Evolutionary conservation across 2,113 vertebrate genomes (phyloP).

Genomic region (Nipponia nippon): DNA sequence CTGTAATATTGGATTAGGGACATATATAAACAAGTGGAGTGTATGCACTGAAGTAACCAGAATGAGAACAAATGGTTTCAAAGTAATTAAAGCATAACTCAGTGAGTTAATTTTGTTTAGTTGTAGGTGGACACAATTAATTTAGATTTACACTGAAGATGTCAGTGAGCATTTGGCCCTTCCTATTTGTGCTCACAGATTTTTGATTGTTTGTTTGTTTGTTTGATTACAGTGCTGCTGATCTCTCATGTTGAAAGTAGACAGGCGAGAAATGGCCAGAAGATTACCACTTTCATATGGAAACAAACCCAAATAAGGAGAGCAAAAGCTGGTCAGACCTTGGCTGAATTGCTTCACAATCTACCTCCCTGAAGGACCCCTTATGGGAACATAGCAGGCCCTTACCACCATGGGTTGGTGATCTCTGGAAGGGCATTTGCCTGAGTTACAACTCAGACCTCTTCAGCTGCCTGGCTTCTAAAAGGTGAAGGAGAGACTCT

Average conservation of each 20-base stretch:
- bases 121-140: background rate
- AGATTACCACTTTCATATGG: background rate
- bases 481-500: background rate
- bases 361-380: background rate
- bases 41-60: background rate
- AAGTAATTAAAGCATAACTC: background rate
- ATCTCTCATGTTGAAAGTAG: background rate
- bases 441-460: background rate
- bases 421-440: background rate
- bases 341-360: background rate
- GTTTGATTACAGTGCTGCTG: background rate
- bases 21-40: background rate
- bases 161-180: background rate
- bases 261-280: background rate
- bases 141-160: background rate
- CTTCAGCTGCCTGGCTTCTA: background rate
- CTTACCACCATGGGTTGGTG: background rate
- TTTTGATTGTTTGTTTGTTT: background rate
- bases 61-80: background rate
- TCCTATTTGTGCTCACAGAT: background rate
- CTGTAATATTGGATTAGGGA: background rate
- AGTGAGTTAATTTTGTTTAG: background rate
- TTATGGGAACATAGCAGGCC: background rate
- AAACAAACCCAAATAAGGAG: background rate
- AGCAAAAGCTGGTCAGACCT: background rate